These are phyloP conservation scores for Manis javanica DNA, from an alignment of 2,797 vertebrate genomes.

Conservation along the genomic window DNA sequence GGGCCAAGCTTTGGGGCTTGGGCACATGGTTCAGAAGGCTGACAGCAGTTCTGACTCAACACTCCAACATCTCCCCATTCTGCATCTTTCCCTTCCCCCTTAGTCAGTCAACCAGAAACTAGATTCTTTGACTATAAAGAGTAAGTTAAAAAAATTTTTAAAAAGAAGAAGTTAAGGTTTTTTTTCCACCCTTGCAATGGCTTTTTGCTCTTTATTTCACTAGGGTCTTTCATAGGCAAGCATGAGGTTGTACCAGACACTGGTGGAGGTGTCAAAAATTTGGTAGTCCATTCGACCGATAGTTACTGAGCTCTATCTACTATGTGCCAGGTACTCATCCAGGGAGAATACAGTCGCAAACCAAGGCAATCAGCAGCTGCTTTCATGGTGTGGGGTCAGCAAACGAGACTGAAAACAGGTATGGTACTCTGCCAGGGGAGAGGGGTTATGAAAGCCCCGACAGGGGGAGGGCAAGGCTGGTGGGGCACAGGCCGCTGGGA, in stretches of 20 bases:
- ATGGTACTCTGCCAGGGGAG: background rate
- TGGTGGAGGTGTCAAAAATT: background rate
- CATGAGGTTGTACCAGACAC: too few species aligned
- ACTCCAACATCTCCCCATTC: background rate
- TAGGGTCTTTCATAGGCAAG: background rate
- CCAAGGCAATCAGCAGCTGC: background rate
- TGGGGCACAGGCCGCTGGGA: fast-evolving
- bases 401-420: background rate
- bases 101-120: conserved; percentile 34
- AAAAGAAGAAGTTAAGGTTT: background rate
- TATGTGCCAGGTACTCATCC: background rate
- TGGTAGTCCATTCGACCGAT: background rate
- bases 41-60: background rate
- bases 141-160: background rate
- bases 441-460: background rate
- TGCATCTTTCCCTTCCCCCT: background rate
- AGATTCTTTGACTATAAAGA: background rate
- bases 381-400: background rate
- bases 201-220: conserved; percentile 29
- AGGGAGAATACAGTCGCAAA: background rate
- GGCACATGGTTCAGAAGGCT: background rate
- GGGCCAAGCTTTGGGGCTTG: too few species aligned
- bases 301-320: background rate
- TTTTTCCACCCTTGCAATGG: background rate
- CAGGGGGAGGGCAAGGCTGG: background rate